Base-by-base conservation (phyloP, 2,888 invertebrate genomes). In the Nymphalis urticae region DNA sequence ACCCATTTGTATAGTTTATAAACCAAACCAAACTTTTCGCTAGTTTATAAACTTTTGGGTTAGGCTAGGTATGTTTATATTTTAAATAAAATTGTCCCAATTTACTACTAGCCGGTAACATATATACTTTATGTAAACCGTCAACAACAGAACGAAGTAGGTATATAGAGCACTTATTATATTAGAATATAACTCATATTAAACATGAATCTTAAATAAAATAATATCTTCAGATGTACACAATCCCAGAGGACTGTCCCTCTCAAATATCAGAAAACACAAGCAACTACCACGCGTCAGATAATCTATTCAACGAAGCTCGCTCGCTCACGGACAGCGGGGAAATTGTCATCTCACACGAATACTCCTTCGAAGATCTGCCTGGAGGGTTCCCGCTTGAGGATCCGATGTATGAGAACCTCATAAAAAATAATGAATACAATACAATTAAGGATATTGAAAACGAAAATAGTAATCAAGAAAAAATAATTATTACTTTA, bases 221-320 rank as follows among this genome's bases (percentile, higher is more conserved):
- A 59, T 17, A 24, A 53, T 21, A 58, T 48, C 68, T 78, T 13
- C 82, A 93, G 93, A 84, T 85, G 71, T 93, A 87, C 76, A 88
- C 89, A 5, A 90, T 93, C 56, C 88, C 92, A 17, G 92, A 92
- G 77, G 88, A 90, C 54, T 93, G 93, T 69, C 91, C 88, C 13
- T 75, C 90, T 0, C 80, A 83, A 36, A 81, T 88, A 64, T 72
- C 82, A 0, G 82, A 85, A 62, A 82, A 87, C 21, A 71, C 80
- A 10, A 80, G 82, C 51, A 78, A 86, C 62, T 87, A 88, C 66
- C 68, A 79, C 2, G 60, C 80, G 2, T 81, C 84, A 19, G 89
- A 92, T 62, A 92, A 92, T 67, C 79, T 92, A 8, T 92, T 80
- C 78, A 81, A 76, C 68, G 87, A 85, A 78, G 88, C 90, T 0